Percentiles rank a stretch among this genome's conserved stretches.
These are phyloP conservation scores for Tragelaphus oryx DNA, from an alignment of 2,797 vertebrate genomes.

Conservation along the genomic window DNA sequence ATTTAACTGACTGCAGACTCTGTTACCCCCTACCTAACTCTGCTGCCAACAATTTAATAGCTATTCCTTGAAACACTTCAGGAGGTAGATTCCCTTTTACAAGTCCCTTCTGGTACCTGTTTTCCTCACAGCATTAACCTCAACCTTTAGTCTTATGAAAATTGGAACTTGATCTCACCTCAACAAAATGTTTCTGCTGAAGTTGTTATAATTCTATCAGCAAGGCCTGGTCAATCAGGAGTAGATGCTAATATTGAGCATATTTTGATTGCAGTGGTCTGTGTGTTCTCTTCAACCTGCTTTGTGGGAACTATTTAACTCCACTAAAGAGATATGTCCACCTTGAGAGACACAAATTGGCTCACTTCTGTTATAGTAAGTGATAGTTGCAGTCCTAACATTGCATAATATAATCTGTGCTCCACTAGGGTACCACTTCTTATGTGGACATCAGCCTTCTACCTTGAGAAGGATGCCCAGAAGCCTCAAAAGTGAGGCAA, in stretches of 20 bases:
- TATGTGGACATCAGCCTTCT: not conserved
- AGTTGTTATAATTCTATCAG: constrained; percentile 13
- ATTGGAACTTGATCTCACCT: constrained; percentile 9
- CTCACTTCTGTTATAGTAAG: not conserved
- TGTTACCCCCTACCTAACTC: not conserved
- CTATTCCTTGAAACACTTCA: constrained; percentile 38
- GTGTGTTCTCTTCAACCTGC: constrained; percentile 13
- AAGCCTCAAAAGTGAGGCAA: not conserved
- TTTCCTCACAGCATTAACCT: constrained; percentile 13
- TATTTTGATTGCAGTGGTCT: not conserved
- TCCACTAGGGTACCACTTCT: not conserved
- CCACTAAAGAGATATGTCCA: not conserved
- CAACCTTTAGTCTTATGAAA: constrained; percentile 9
- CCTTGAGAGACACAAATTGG: not conserved
- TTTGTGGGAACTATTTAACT: constrained; percentile 15
- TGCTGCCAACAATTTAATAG: constrained; percentile 47
- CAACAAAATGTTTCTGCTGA: constrained; percentile 3
- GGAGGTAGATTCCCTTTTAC: constrained; percentile 47
- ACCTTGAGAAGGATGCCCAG: not conserved
- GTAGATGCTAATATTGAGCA: not conserved
- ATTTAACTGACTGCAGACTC: not conserved
- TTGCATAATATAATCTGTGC: not conserved
- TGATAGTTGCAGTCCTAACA: not conserved
- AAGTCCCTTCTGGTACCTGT: constrained; percentile 27
- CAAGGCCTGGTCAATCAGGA: not conserved